Conservation (phyloP, 2,797 vertebrate genomes). For the Threskiornis aethiopicus region DNA sequence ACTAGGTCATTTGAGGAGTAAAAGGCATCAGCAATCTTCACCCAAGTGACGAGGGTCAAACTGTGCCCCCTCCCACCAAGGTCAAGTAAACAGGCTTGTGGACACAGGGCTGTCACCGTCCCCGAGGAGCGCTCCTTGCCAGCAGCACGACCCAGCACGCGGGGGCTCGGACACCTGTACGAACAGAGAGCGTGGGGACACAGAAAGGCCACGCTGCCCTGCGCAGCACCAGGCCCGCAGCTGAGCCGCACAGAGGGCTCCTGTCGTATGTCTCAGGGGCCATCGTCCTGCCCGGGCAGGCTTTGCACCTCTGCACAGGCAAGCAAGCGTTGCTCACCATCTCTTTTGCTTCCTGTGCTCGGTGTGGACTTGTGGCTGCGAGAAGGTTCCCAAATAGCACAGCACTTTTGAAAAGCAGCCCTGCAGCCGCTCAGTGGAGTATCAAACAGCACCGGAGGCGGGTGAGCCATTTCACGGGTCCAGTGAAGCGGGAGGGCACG, state of each 20-base stretch:
- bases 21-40: background rate
- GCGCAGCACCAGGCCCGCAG: fast-evolving
- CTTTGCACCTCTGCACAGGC: background rate
- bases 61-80: background rate
- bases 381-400: background rate
- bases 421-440: background rate
- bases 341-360: background rate
- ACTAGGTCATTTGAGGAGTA: background rate
- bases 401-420: background rate
- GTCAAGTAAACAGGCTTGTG: background rate
- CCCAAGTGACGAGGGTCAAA: background rate
- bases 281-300: fast-evolving
- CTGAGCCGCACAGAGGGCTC: fast-evolving
- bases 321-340: background rate
- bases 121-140: background rate
- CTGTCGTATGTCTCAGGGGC: fast-evolving
- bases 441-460: background rate
- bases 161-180: fast-evolving
- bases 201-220: fast-evolving
- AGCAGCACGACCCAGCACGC: fast-evolving
- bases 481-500: background rate
- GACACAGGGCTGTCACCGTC: background rate
- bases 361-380: background rate
- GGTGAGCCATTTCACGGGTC: background rate
- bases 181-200: background rate